Conservation (phyloP, 2,888 invertebrate genomes). For the Microctonus hyperodae region DNA sequence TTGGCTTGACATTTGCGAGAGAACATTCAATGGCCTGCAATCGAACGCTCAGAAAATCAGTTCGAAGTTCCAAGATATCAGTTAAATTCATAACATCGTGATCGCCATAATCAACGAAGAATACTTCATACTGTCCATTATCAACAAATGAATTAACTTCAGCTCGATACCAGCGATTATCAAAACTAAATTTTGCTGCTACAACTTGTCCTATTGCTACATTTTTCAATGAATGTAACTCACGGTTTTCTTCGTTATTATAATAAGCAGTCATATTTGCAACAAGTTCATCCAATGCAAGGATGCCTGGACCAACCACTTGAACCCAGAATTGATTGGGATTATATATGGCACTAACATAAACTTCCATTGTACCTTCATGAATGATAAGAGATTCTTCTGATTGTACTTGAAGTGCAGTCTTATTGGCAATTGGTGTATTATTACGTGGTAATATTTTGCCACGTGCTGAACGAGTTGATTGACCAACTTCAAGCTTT, state of each 20-base stretch:
- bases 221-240: conserved; percentile 65
- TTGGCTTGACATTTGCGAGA: conserved; percentile 75
- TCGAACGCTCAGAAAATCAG: conserved; percentile 76
- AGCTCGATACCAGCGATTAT: conserved; percentile 83
- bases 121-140: conserved; percentile 73
- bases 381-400: conserved; percentile 37
- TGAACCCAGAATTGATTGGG: conserved; percentile 89
- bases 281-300: conserved; percentile 80
- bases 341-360: conserved; percentile 83
- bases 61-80: conserved; percentile 76
- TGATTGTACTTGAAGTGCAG: conserved; percentile 27
- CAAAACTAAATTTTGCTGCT: conserved; percentile 82
- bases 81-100: conserved; percentile 72
- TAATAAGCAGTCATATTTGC: conserved; percentile 86
- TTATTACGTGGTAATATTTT: conserved; percentile 43
- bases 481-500: conserved; percentile 40
- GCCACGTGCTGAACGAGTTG: conserved; percentile 42
- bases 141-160: conserved; percentile 73
- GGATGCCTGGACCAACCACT: conserved; percentile 76
- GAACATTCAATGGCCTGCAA: conserved; percentile 90
- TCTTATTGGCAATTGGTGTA: conserved; percentile 23
- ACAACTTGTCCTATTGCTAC: conserved; percentile 79
- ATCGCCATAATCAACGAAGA: conserved; percentile 90
- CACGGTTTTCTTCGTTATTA: conserved; percentile 69
- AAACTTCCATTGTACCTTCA: conserved; percentile 80